phyloP scores from a whole-genome alignment of 2,797 vertebrate species.

The Cygnus olor region DNA sequence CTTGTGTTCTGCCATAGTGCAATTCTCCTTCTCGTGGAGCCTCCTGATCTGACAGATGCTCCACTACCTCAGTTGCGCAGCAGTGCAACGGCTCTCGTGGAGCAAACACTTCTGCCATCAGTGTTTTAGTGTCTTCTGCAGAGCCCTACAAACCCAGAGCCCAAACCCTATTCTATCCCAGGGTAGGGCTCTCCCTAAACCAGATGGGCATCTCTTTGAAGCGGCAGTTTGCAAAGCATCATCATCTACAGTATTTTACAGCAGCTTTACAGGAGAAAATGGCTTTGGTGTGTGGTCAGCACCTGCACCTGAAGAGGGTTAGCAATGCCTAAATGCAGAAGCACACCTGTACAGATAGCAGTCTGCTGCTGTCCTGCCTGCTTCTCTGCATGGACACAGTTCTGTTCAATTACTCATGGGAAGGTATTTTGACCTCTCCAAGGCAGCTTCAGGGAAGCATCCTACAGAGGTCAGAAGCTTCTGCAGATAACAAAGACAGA shows the following conservation, averaged over 20 bases:
- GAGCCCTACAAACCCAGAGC: neutral
- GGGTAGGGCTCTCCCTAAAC: neutral
- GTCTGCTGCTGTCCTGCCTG: neutral
- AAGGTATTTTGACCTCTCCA: neutral
- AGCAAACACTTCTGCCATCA: neutral
- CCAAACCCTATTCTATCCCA: neutral
- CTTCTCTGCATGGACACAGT: neutral
- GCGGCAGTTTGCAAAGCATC: neutral
- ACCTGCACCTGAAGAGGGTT: accelerated
- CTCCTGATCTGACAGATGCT: neutral
- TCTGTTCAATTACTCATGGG: neutral
- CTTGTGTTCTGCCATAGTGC: neutral
- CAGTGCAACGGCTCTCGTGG: accelerated
- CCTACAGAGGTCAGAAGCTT: neutral
- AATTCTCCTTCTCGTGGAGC: accelerated
- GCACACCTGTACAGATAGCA: neutral
- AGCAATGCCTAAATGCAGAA: neutral
- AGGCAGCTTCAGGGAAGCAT: neutral
- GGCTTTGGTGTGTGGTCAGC: neutral
- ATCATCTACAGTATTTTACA: neutral
- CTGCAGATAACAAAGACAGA: neutral
- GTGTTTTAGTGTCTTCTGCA: neutral
- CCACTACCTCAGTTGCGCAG: neutral
- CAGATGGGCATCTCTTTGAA: neutral
- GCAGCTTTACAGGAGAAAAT: neutral